Evolutionary conservation across 2,797 vertebrate species (phyloP), one percentile per base, ranked within the genome.

Genomic region (Erethizon dorsatum): DNA sequence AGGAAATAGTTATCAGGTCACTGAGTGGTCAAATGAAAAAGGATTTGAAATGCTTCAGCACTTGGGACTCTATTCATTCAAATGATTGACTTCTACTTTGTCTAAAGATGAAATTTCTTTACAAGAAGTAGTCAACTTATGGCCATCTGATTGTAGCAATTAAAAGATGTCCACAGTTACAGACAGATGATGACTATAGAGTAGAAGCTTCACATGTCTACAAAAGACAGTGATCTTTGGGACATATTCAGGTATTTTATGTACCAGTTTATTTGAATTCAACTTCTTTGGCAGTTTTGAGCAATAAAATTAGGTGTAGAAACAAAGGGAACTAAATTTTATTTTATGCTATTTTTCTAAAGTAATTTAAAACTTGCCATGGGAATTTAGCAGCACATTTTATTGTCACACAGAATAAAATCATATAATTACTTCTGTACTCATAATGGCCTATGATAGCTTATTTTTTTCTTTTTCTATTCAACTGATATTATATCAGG

Each of bases 1-100:
- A 99, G 99, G 99, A 99, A 98, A 98, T 99, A 98, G 98, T 99
- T 99, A 98, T 98, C 98, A 99, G 99, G 99, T 99, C 99, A 99
- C 97, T 97, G 98, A 99, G 98, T 99, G 99, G 99, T 99, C 99
- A 99, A 98, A 99, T 94, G 98, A 97, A 98, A 99, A 99, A 98
- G 98, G 98, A 99, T 99, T 98, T 98, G 98, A 98, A 99, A 99
- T 99, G 98, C 98, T 99, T 98, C 22, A 37, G 97, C 98, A 98
- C 96, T 98, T 98, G 98, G 96, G 83, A 95, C 96, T 98, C 98
- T 98, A 98, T 98, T 98, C 83, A 98, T 98, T 95, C 94, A 97
- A 98, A 98, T 96, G 86, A 98, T 73, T 98, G 98, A 98, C 97
- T 98, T 96, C 95, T 97, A 97, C 37, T 97, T 85, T 97, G 97